A percentile compares a stretch with the other conserved stretches of the same genome.
phyloP scores from a whole-genome alignment of 2,797 vertebrate genomes.

The Leptoclinus maculatus region DNA sequence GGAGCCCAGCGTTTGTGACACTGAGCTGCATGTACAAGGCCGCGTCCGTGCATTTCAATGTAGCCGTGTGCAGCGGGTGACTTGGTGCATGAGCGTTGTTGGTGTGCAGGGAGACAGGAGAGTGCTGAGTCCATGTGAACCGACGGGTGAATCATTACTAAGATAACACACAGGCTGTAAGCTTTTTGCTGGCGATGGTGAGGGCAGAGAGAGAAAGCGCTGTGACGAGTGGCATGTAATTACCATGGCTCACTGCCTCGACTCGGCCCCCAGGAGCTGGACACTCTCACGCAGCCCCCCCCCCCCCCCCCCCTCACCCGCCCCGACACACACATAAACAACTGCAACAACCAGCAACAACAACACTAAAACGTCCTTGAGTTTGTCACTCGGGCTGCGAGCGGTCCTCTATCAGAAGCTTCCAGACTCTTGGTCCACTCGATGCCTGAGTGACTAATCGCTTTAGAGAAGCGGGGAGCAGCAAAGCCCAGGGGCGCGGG shows the following conservation, averaged over 20 bases:
- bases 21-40: slow-evolving; percentile 15
- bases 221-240: slow-evolving; percentile 72
- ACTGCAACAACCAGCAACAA: slow-evolving; percentile 52
- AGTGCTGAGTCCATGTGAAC: slow-evolving; percentile 63
- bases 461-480: slow-evolving; percentile 67
- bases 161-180: slow-evolving; percentile 76
- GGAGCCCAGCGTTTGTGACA: slow-evolving; percentile 36
- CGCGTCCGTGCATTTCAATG: slow-evolving; percentile 44
- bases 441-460: slow-evolving; percentile 74
- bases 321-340: slow-evolving; percentile 53
- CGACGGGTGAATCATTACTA: slow-evolving; percentile 73
- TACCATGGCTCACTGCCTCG: slow-evolving; percentile 67
- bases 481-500: slow-evolving; percentile 58
- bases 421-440: slow-evolving; percentile 73
- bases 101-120: slow-evolving; percentile 51
- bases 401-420: slow-evolving; percentile 74
- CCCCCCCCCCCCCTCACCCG: neutral
- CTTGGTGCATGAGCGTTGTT: slow-evolving; percentile 44
- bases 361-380: slow-evolving; percentile 68
- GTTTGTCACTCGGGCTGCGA: slow-evolving; percentile 65
- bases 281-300: slow-evolving; percentile 59
- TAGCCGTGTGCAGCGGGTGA: slow-evolving; percentile 39
- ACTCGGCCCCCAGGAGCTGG: slow-evolving; percentile 62
- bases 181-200: slow-evolving; percentile 58
- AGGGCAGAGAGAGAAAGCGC: slow-evolving; percentile 49